Evolutionary conservation across 2,113 vertebrate species (phyloP).

Genomic region (Alectura lathami): DNA sequence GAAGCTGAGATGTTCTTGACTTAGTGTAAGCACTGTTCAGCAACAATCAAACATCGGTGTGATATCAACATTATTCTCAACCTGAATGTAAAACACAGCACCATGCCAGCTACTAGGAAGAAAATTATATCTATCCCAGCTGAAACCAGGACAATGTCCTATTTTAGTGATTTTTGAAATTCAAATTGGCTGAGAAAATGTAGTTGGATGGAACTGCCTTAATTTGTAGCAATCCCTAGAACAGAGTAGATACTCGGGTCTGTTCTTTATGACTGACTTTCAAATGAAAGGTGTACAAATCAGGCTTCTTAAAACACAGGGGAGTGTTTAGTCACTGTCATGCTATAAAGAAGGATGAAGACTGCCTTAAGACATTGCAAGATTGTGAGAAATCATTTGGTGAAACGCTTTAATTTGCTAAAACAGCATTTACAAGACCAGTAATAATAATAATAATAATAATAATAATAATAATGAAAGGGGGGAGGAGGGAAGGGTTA

Average conservation of each 20-base stretch:
- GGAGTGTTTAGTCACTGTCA: not conserved
- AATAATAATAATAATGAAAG: not conserved
- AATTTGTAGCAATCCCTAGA: not conserved
- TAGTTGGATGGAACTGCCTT: not conserved
- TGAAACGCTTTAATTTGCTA: not conserved
- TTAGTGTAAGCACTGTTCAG: not conserved
- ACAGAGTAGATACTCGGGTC: not conserved
- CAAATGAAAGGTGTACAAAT: not conserved
- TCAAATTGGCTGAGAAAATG: not conserved
- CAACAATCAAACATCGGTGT: not conserved
- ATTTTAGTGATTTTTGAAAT: not conserved
- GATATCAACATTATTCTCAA: not conserved
- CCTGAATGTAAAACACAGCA: not conserved
- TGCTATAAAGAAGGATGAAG: not conserved
- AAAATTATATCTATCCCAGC: not conserved
- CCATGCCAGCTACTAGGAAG: not conserved
- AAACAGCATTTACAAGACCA: not conserved
- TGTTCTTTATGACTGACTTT: not conserved
- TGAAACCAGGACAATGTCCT: not conserved
- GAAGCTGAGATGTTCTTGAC: not conserved
- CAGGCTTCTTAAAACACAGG: not conserved
- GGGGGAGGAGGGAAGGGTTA: not conserved
- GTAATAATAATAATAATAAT: not conserved
- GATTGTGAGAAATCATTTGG: not conserved
- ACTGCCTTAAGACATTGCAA: not conserved